These are phyloP conservation scores for Chaunax sp. DNA, from an alignment of 2,797 vertebrate species.

Conservation along the genomic window DNA sequence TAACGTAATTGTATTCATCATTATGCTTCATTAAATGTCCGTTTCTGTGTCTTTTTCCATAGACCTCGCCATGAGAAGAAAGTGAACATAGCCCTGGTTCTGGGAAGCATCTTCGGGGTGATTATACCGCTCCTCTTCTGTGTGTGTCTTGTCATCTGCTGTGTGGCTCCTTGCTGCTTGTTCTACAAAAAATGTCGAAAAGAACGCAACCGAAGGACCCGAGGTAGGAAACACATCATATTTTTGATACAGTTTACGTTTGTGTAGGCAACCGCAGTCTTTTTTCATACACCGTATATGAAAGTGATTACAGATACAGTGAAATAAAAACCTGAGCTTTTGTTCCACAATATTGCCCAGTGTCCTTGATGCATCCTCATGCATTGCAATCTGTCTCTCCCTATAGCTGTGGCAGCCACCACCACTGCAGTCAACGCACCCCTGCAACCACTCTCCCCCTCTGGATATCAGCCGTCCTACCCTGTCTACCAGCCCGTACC, in stretches of 20 bases:
- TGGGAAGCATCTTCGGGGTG: conserved; percentile 16
- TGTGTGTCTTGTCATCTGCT: conserved; percentile 53
- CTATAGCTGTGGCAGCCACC: conserved; percentile 35
- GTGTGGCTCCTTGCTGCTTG: conserved; percentile 54
- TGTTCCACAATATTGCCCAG: no score
- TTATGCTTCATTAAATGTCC: not conserved
- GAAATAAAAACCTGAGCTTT: no score
- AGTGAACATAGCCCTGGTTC: rapidly evolving
- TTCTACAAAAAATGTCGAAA: conserved; percentile 48
- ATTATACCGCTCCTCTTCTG: conserved; percentile 8
- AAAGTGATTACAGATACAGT: no score
- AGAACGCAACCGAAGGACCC: not conserved
- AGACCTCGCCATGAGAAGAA: not conserved
- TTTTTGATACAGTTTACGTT: not conserved
- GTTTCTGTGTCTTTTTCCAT: not conserved
- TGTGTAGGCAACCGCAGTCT: not conserved
- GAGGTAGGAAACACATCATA: conserved; percentile 35
- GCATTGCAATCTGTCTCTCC: conserved; percentile 11
- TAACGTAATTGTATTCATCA: not conserved
- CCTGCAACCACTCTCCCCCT: conserved; percentile 24
- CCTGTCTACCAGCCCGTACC: conserved; percentile 71
- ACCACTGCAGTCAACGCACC: conserved; percentile 23
- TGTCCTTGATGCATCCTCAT: no score
- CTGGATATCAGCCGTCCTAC: conserved; percentile 16
- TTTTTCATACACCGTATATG: no score